Evolutionary conservation across 2,888 invertebrate genomes (phyloP), one percentile per base, ranked within the genome.

Genomic region (Chymomyza amoena): DNA sequence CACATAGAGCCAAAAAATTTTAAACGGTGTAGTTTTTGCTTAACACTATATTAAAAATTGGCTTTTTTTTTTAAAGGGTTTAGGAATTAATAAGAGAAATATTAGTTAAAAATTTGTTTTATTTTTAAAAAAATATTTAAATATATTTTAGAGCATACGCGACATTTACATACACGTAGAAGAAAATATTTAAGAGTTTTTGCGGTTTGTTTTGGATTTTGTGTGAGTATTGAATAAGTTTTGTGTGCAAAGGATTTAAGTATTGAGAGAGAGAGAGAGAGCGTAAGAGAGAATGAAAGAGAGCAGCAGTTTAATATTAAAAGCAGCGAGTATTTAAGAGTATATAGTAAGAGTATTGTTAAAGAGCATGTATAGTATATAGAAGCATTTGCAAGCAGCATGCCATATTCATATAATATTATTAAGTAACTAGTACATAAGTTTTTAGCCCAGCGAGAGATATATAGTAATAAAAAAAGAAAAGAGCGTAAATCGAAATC

Each of bases 1-100:
- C 84, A 87, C 88, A 84, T 87, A 80, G 85, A 88, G 87, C 82
- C 86, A 88, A 88, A 86, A 86, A 78, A 64, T 64, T 25, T 67
- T 18, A 73, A 67, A 85, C 64, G 61, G 73, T 72, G 88, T 45
- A 45, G 39, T 45, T 45, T 45, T 45, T 45, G 39, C 39, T 45
- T 45, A 45, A 13, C 39, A 13, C 39, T 45, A 45, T 45, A 80
- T 78, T 75, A 84, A 78, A 77, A 82, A 72, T 79, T 86, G 78
- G 84, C 84, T 84, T 87, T 72, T 76, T 63, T 54, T n/a, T 54
- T 25, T 51, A 64, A 69, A 51, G 15, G 16, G 7, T 15, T 54
- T 54, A 54, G 20, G 75, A 61, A 76, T 32, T n/a, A 64, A 36
- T 52, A 60, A 36, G 57, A 67, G 71, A 76, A 72, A 71, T 78